Percentiles rank a stretch among this genome's conserved stretches.
Evolutionary conservation across 2,888 invertebrate species (phyloP).

Genomic region (Cephonodes hylas): DNA sequence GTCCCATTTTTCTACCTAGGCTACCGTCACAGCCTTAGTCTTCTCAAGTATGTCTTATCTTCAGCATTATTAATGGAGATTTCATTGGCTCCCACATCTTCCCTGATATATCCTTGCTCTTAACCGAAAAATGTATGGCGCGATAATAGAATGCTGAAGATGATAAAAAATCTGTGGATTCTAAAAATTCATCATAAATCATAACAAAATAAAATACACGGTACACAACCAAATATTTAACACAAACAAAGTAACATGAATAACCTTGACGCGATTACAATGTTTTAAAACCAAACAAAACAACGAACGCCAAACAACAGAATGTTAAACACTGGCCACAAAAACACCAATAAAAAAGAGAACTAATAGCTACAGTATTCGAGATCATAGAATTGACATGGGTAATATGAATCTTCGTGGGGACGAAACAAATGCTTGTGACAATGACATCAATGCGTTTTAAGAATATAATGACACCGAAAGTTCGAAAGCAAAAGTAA

Average conservation of each 20-base stretch:
- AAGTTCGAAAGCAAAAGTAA: slow-evolving; percentile 19
- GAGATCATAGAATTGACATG: neutral
- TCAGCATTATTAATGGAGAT: too few relatives aligned
- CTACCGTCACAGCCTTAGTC: too few relatives aligned
- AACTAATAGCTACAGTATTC: neutral
- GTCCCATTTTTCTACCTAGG: too few relatives aligned
- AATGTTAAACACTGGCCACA: neutral
- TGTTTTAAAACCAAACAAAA: neutral
- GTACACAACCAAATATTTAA: too few relatives aligned
- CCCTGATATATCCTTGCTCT: too few relatives aligned
- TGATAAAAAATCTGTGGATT: too few relatives aligned
- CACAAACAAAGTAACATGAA: neutral
- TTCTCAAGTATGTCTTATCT: too few relatives aligned
- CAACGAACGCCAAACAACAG: neutral
- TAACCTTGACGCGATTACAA: neutral
- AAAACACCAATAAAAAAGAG: neutral
- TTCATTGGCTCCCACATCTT: too few relatives aligned
- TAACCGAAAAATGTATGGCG: too few relatives aligned
- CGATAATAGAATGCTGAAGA: too few relatives aligned
- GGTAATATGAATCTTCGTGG: neutral
- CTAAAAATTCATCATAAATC: too few relatives aligned
- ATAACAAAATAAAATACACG: too few relatives aligned
- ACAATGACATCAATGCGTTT: neutral
- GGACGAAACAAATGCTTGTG: neutral
- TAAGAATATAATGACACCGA: neutral